Conservation (phyloP, 1,140 invertebrate species). For the Nixonia krombeini region DNA sequence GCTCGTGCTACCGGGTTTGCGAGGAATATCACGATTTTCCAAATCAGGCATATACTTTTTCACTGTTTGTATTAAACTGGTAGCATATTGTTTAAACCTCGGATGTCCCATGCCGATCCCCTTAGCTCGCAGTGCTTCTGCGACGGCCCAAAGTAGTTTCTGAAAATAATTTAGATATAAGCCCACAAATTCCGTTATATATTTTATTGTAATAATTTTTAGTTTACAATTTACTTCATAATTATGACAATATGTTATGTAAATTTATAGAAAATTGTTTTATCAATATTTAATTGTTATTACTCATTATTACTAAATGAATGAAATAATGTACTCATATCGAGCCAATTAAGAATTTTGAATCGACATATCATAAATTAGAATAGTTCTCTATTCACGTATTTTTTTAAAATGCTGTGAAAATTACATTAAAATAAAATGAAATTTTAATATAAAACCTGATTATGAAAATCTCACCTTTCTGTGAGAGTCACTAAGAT, state of each 20-base stretch:
- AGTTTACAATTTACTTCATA: not conserved
- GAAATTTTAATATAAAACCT: not conserved
- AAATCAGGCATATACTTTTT: constrained; percentile 71
- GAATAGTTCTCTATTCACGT: too few species aligned
- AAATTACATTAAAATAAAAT: constrained; percentile 7
- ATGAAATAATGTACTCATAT: too few species aligned
- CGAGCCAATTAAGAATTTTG: too few species aligned
- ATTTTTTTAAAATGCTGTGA: not conserved
- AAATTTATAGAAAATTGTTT: too few species aligned
- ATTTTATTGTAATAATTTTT: too few species aligned
- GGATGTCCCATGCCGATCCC: constrained; percentile 77
- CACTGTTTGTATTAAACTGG: constrained; percentile 72
- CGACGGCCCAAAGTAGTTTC: constrained; percentile 81
- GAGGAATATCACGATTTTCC: constrained; percentile 62
- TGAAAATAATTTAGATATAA: constrained; percentile 61
- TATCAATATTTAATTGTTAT: too few species aligned
- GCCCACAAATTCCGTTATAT: too few species aligned
- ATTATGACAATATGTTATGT: constrained; percentile 4
- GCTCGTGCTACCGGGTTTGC: constrained; percentile 70
- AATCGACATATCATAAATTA: too few species aligned
- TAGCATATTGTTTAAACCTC: constrained; percentile 77
- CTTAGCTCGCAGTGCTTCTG: constrained; percentile 76
- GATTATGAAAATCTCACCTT: constrained; percentile 73
- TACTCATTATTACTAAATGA: too few species aligned
- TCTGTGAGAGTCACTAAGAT: constrained; percentile 76